Base-by-base conservation (phyloP, 2,797 vertebrate species). In the Cephalopachus bancanus region DNA sequence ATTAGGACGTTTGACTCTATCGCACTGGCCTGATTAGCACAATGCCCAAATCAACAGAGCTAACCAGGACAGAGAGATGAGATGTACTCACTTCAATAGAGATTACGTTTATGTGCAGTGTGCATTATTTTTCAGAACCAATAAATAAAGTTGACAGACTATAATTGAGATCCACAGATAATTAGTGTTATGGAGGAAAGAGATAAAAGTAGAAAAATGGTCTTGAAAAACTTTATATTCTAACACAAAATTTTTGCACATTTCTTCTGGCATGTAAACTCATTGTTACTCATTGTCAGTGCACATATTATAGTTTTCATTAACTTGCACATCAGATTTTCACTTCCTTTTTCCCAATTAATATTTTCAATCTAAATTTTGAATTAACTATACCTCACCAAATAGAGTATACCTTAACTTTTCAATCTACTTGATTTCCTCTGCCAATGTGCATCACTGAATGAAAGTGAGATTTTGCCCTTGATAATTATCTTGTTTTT, bases 41-140 rank as follows among this genome's bases (percentile, higher is more conserved):
- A 93, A 44, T 17, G 2, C 14, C 11, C 62, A 74, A 93, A n/a
- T 95, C 93, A 91, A 37, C 24, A 60, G 51, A 74, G 53, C 30
- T 96, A 74, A 78, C 74, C 49, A 83, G 55, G 22, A 62, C 76
- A 79, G 75, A 84, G 79, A 87, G 64, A 93, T 90, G 55, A 72
- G 96, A 88, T 9, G 0, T 15, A 26, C 2, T 93, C 22, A 49
- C 64, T 94, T 67, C 60, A 28, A 83, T 55, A 3, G 64, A 69
- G n/a, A 93, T 78, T 81, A 22, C n/a, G 65, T 91, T 87, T 59
- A 78, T 74, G 33, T 84, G 22, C 65, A 67, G 19, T 88, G 67
- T 24, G 55, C 44, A 44, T 33, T 87, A 10, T 89, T 96, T 96
- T 89, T 60, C 51, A 97, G 89, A 96, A 89, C 72, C 83, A 94